phyloP scores from a whole-genome alignment of 2,888 invertebrate genomes.

The Zaprionus obscuricornis region DNA sequence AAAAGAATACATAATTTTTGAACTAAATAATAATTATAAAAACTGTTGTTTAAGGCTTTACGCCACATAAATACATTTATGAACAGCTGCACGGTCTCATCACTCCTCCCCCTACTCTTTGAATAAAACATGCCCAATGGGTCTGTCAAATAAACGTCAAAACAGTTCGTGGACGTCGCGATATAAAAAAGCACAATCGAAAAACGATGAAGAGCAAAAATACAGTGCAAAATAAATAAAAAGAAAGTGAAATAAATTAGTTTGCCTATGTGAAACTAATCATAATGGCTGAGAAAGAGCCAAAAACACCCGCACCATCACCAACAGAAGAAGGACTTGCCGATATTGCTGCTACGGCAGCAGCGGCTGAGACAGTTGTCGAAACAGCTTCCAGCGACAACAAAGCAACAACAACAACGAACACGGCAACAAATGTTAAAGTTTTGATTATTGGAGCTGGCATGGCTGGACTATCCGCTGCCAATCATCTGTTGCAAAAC shows the following conservation, averaged over 20 bases:
- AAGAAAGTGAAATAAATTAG: conserved; percentile 15
- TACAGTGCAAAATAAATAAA: conserved; percentile 18
- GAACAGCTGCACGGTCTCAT: conserved; percentile 21
- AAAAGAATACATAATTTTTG: background rate
- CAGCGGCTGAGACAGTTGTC: conserved; percentile 28
- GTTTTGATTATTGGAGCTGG: conserved; percentile 93
- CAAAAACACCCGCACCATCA: conserved; percentile 72
- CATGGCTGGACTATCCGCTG: conserved; percentile 91
- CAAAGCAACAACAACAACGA: conserved; percentile 17
- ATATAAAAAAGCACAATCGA: conserved; percentile 32
- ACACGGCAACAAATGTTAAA: conserved; percentile 85
- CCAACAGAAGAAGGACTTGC: conserved; percentile 71
- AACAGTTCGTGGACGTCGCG: conserved; percentile 60
- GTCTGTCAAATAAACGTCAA: conserved; percentile 70
- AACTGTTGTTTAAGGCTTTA: background rate
- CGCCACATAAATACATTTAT: background rate
- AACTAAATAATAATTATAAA: background rate
- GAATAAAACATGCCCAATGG: background rate
- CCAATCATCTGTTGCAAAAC: conserved; percentile 91
- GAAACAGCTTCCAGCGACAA: conserved; percentile 26
- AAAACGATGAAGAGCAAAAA: conserved; percentile 49
- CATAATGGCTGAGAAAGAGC: conserved; percentile 71
- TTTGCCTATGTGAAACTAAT: conserved; percentile 46
- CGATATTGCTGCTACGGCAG: conserved; percentile 36
- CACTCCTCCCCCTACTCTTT: background rate